Conservation (phyloP, 2,797 vertebrate species). For the Sebastes variabilis region DNA sequence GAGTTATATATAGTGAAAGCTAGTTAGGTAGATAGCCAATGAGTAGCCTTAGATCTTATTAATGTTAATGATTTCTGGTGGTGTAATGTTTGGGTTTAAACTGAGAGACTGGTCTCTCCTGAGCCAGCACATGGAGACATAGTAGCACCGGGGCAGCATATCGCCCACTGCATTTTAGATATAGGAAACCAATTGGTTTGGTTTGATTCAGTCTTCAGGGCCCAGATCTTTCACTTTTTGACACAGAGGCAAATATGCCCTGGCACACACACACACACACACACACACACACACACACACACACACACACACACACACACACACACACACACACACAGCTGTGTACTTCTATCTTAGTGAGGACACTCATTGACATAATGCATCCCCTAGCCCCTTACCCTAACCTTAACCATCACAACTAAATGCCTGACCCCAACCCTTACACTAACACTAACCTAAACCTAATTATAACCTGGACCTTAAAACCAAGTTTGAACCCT, state of each 20-base stretch:
- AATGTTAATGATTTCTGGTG: neutral
- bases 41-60: neutral
- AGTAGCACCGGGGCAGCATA: neutral
- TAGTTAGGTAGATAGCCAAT: neutral
- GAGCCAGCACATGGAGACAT: slow-evolving; percentile 4
- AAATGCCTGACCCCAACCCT: too few relatives aligned
- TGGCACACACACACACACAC: slow-evolving; percentile 31
- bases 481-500: too few relatives aligned
- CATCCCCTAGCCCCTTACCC: too few relatives aligned
- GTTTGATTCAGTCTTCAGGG: slow-evolving; percentile 65
- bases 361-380: too few relatives aligned
- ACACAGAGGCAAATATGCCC: slow-evolving; percentile 14
- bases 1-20: neutral
- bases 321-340: neutral
- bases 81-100: neutral
- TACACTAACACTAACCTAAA: too few relatives aligned
- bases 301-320: slow-evolving; percentile 39
- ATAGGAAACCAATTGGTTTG: slow-evolving; percentile 49
- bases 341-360: too few relatives aligned
- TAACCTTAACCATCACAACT: too few relatives aligned
- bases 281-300: slow-evolving; percentile 17
- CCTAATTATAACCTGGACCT: too few relatives aligned
- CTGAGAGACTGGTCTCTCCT: neutral
- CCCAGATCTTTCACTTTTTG: slow-evolving; percentile 49
- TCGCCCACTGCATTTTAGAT: slow-evolving; percentile 22